Conservation (phyloP, 2,888 invertebrate genomes). For the Melipona beecheii region DNA sequence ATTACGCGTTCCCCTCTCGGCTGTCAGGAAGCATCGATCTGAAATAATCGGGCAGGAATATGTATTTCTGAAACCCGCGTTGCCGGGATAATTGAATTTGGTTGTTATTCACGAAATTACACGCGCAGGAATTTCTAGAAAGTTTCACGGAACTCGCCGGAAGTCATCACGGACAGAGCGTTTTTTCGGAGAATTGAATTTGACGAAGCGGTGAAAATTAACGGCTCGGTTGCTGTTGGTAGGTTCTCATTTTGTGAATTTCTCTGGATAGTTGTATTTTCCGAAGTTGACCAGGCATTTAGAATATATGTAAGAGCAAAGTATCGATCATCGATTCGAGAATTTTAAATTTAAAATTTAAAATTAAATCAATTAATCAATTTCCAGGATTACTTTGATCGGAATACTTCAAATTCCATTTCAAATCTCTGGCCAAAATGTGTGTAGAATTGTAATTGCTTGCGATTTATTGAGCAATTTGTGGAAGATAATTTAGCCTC, state of each 20-base stretch:
- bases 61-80: background rate
- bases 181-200: constrained; percentile 9
- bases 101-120: constrained; percentile 2
- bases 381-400: too few species aligned
- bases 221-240: background rate
- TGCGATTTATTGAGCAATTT: background rate
- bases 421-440: background rate
- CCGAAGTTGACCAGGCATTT: background rate
- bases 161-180: background rate
- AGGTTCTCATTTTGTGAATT: background rate
- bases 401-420: background rate
- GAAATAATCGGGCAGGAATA: background rate
- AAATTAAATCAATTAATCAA: too few species aligned
- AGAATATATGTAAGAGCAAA: too few species aligned
- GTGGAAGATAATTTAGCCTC: background rate
- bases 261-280: too few species aligned
- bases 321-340: too few species aligned
- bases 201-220: background rate
- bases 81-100: background rate
- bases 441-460: background rate
- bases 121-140: background rate
- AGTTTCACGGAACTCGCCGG: background rate
- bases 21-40: background rate
- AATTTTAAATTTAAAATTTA: too few species aligned
- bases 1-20: background rate